Base-by-base conservation (phyloP, 2,113 vertebrate species). In the Psophia crepitans region DNA sequence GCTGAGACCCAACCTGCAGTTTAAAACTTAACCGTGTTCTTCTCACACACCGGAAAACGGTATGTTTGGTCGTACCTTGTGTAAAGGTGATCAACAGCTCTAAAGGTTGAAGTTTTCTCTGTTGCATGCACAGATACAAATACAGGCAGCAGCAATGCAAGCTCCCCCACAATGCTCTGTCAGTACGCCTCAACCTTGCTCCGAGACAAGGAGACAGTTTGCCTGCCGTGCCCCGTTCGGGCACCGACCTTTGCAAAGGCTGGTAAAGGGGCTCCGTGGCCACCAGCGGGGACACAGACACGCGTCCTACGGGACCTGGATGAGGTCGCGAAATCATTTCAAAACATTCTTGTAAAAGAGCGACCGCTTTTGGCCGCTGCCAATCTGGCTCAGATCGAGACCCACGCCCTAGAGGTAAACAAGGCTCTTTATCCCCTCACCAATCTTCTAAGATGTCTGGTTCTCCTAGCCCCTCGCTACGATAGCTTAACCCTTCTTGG, bases 391-490 rank as follows among this genome's bases (percentile, higher is more conserved):
- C 90, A 90, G 87, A 84, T 16, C 43, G 20, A 78, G 76, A 83
- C 96, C 75, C 91, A 75, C 44, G 18, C 83, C 46, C 88, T 74
- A 83, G 54, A 97, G 64, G 84, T 69, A 63, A 84, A 82, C 33
- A 82, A 82, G 58, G 81, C 87, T 94, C 90, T 84, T 93, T 48
- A 89, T 89, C 68, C 86, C 84, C 83, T 96, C 78, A 71, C 76
- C 94, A 83, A 73, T n/a, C 86, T 92, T 83, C 94, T 93, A 84
- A 53, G 74, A 69, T 73, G 77, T 79, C 53, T 95, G 93, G 44
- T 39, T 93, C 92, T 93, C 79, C 84, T 96, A 95, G 92, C 84
- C 89, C 91, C 96, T 89, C 63, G 54, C 78, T 84, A 64, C 15
- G 35, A 93, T 14, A 90, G 63, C 87, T 91, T 53, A 93, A 77